Conservation (phyloP, 1,140 invertebrate genomes). For the Eriocheir sinensis region DNA sequence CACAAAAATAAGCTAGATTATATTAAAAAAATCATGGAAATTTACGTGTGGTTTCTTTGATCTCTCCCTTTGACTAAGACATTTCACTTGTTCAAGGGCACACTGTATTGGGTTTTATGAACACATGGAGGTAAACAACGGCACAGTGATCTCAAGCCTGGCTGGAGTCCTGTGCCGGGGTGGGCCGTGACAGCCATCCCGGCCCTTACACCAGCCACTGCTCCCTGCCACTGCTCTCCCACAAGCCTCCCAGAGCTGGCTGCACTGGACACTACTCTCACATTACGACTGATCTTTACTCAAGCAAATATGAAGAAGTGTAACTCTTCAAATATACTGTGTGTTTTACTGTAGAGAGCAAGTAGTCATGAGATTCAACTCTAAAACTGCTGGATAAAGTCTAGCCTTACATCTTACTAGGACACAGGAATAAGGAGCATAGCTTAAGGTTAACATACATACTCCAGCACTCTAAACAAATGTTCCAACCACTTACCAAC, state of each 20-base stretch:
- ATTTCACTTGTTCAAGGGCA: no score
- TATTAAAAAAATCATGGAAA: no score
- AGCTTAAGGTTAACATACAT: neutral
- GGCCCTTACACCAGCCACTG: neutral
- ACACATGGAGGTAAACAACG: no score
- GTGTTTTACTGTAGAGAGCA: neutral
- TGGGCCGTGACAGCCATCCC: no score
- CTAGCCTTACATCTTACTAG: neutral
- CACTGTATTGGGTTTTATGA: no score
- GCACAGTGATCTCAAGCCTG: no score
- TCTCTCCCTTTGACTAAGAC: no score
- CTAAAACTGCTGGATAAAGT: neutral
- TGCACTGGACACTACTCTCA: neutral
- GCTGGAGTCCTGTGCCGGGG: no score
- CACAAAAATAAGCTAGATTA: no score
- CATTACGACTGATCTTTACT: neutral
- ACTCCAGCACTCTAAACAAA: neutral
- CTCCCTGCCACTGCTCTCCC: neutral
- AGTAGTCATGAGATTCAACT: neutral
- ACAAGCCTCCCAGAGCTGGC: neutral
- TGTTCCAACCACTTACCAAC: conserved; percentile 65
- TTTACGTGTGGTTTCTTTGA: no score
- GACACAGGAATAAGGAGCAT: neutral
- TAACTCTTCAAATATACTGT: no score
- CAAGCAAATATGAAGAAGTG: no score